Base-by-base conservation (phyloP, 2,888 invertebrate genomes). In the Melipona bicolor region DNA sequence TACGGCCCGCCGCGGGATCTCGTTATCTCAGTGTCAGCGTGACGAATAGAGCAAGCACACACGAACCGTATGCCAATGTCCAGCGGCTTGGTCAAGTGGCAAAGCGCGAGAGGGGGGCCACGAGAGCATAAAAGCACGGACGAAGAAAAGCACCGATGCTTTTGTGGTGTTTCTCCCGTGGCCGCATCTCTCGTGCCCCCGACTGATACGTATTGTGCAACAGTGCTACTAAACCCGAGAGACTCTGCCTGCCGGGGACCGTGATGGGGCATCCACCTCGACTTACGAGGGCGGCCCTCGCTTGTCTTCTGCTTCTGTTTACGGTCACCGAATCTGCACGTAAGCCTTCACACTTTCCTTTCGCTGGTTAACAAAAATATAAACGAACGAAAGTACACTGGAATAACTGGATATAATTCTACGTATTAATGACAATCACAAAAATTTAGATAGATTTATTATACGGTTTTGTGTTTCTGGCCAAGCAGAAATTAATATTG, bases 81-180 rank as follows among this genome's bases (percentile, higher is more conserved):
- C 81, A 85, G 75, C 73, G 72, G 75, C 56, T 81, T 75, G 79
- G 77, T 67, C 71, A 69, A 69, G 65, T 54, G 77, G 78, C 52
- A 70, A 67, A 65, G 54, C 36, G 61, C 27, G 32, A 32, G 90
- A 87, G 90, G 91, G 92, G 90, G 90, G 87, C 88, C 87, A 88
- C 92, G 93, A 93, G 92, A 93, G 92, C 93, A 94, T 94, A 94
- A 94, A 94, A 94, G 94, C 93, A 87, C 90, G 89, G 86, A 83
- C 89, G 92, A 91, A 91, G 93, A 93, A 94, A 94, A 93, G 90
- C 93, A 87, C 65, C 88, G 86, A 88, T 92, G 93, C 93, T 94
- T 93, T 94, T 93, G 93, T 93, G 90, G 92, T 93, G 93, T 92
- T 61, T 71, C 83, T 73, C 86, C 84, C 85, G 90, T 81, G 77